These are phyloP conservation scores for Drosophila nigromelanica DNA, from an alignment of 1,140 invertebrate genomes.

Conservation along the genomic window DNA sequence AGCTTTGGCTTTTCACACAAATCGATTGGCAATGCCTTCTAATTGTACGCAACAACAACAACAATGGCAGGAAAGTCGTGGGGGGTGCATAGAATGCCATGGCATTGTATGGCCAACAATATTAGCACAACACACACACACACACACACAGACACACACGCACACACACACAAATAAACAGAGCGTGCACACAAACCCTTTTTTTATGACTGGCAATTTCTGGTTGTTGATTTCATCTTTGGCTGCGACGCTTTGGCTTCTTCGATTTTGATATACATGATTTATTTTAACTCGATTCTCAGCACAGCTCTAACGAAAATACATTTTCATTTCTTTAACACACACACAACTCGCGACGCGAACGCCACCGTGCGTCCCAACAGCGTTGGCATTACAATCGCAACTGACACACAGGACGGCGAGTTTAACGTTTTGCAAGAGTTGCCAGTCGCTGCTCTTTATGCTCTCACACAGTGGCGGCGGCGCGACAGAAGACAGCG, in stretches of 20 bases:
- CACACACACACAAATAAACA: slow-evolving; percentile 23
- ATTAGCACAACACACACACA: slow-evolving; percentile 62
- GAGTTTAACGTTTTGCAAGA: not conserved
- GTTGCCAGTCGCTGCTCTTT: slow-evolving; percentile 13
- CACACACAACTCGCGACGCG: slow-evolving; percentile 67
- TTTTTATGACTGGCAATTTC: slow-evolving; percentile 82
- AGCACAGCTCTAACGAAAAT: slow-evolving; percentile 38
- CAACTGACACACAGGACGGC: slow-evolving; percentile 55
- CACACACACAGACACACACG: slow-evolving; percentile 27
- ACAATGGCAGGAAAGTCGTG: not conserved
- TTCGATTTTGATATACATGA: slow-evolving; percentile 71
- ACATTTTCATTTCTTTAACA: slow-evolving; percentile 47
- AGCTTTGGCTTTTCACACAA: slow-evolving; percentile 77
- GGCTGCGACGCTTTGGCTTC: slow-evolving; percentile 65
- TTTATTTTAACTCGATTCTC: slow-evolving; percentile 56
- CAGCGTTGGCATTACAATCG: slow-evolving; percentile 76
- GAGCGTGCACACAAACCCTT: slow-evolving; percentile 64
- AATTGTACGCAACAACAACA: slow-evolving; percentile 71
- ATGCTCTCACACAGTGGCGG: not conserved
- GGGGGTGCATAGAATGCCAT: slow-evolving; percentile 38
- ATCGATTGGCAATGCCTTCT: slow-evolving; percentile 81
- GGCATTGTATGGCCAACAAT: slow-evolving; percentile 51
- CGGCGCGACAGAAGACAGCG: slow-evolving; percentile 5
- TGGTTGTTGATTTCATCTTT: slow-evolving; percentile 80
- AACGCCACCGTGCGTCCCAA: slow-evolving; percentile 59